A percentile compares a stretch with the other conserved stretches of the same genome.
These are phyloP conservation scores for Gymnodraco acuticeps DNA, from an alignment of 2,797 vertebrate species.

Conservation along the genomic window DNA sequence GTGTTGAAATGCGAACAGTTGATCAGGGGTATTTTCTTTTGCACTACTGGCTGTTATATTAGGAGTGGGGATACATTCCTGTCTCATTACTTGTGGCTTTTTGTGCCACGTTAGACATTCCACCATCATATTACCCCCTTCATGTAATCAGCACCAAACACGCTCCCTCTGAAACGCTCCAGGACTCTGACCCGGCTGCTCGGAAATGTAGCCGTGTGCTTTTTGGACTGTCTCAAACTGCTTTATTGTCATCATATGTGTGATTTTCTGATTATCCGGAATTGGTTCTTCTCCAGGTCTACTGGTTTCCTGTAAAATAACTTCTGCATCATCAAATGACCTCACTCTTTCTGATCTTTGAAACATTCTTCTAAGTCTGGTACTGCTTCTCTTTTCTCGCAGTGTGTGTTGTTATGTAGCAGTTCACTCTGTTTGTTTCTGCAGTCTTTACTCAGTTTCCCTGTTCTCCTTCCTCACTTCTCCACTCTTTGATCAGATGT, in stretches of 20 bases:
- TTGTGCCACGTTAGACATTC: conserved; percentile 25
- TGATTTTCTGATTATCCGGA: background rate
- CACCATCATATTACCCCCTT: background rate
- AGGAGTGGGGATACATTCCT: conserved; percentile 22
- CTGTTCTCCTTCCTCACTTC: conserved; percentile 28
- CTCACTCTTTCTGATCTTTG: conserved; percentile 9
- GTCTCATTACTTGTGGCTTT: conserved; percentile 39
- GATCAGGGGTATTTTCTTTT: conserved; percentile 29
- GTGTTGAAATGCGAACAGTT: conserved; percentile 44
- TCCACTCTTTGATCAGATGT: conserved; percentile 70
- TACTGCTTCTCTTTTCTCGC: conserved; percentile 15
- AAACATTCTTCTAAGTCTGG: background rate
- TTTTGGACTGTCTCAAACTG: background rate
- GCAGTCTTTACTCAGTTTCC: conserved; percentile 17
- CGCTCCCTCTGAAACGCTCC: conserved; percentile 10
- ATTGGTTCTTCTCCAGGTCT: background rate
- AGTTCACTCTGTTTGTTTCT: conserved; percentile 11
- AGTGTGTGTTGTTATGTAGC: conserved; percentile 40
- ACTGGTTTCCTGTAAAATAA: conserved; percentile 1
- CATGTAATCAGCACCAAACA: conserved; percentile 29
- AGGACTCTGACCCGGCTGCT: background rate
- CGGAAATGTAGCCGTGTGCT: background rate
- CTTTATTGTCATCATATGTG: background rate
- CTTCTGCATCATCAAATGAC: conserved; percentile 7
- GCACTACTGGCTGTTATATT: conserved; percentile 20